phyloP scores from a whole-genome alignment of 2,888 invertebrate species.

The Hylaea fasciaria region DNA sequence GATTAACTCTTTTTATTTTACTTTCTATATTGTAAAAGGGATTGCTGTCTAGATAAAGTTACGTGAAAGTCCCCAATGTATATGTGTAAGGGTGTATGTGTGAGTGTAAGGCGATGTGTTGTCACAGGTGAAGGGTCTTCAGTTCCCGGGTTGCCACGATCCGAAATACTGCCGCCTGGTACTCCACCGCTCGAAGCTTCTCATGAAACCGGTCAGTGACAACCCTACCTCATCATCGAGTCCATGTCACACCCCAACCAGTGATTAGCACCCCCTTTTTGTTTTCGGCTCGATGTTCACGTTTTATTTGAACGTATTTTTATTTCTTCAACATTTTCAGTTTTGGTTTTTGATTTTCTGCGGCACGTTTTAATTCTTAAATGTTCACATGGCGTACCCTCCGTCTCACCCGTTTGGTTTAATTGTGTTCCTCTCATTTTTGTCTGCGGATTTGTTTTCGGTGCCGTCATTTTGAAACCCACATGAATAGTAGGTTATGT shows the following conservation, averaged over 20 bases:
- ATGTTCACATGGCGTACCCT: conserved; percentile 46
- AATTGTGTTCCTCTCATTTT: conserved; percentile 51
- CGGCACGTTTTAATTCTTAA: conserved; percentile 41
- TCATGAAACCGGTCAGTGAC: conserved; percentile 97
- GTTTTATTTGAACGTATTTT: conserved; percentile 43
- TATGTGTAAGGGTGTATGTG: conserved; percentile 46
- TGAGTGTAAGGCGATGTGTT: conserved; percentile 66
- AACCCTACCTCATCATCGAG: conserved; percentile 54
- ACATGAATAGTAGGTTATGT: conserved; percentile 39
- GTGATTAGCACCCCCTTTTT: conserved; percentile 55
- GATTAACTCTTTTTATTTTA: background rate
- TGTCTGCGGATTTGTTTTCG: conserved; percentile 50
- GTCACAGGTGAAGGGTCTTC: conserved; percentile 96
- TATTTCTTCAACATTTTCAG: conserved; percentile 46
- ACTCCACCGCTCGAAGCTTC: conserved; percentile 98
- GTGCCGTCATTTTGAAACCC: conserved; percentile 45
- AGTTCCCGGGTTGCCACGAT: conserved; percentile 98
- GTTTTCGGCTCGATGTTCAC: conserved; percentile 60
- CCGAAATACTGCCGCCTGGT: conserved; percentile 97
- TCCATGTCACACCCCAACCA: conserved; percentile 57
- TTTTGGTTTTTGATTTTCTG: conserved; percentile 51
- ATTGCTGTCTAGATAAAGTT: background rate
- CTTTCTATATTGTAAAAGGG: conserved; percentile 1
- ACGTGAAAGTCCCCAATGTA: conserved; percentile 16
- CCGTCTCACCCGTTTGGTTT: conserved; percentile 45